These are phyloP conservation scores for Poicephalus gulielmi DNA, from an alignment of 2,113 vertebrate species.

Conservation along the genomic window DNA sequence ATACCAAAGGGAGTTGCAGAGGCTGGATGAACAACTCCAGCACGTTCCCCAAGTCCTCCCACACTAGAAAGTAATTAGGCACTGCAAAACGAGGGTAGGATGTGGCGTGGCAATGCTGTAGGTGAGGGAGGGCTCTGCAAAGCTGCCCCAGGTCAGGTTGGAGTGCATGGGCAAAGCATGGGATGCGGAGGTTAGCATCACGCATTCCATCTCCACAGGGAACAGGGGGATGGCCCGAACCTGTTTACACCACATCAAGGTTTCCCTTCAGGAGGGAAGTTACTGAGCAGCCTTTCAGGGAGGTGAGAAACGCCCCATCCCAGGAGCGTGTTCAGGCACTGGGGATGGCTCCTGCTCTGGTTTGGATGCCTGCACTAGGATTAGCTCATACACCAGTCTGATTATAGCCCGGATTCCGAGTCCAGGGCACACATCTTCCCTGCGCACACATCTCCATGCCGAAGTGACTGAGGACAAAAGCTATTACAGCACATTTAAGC, in stretches of 20 bases:
- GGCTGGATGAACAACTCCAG: conserved; percentile 46
- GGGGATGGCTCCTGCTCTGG: not conserved
- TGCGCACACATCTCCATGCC: not conserved
- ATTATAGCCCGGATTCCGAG: not conserved
- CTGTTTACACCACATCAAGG: not conserved
- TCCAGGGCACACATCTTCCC: not conserved
- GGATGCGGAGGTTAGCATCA: not conserved
- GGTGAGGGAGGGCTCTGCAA: not conserved
- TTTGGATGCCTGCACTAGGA: not conserved
- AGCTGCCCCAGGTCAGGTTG: accelerated
- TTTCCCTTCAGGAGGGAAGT: not conserved
- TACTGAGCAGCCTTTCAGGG: not conserved
- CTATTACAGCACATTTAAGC: not conserved
- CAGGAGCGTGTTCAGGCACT: not conserved
- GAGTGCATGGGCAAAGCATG: not conserved
- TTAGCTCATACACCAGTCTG: not conserved
- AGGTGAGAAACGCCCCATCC: not conserved
- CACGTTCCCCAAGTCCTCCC: conserved; percentile 41
- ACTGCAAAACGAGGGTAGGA: not conserved
- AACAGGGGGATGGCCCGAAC: not conserved
- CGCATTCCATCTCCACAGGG: not conserved
- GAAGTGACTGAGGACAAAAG: not conserved
- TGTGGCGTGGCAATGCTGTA: not conserved
- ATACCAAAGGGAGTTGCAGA: conserved; percentile 17
- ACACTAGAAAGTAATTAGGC: conserved; percentile 21